Conservation (phyloP, 1,140 invertebrate species). For the Xylocopa sonorina region DNA sequence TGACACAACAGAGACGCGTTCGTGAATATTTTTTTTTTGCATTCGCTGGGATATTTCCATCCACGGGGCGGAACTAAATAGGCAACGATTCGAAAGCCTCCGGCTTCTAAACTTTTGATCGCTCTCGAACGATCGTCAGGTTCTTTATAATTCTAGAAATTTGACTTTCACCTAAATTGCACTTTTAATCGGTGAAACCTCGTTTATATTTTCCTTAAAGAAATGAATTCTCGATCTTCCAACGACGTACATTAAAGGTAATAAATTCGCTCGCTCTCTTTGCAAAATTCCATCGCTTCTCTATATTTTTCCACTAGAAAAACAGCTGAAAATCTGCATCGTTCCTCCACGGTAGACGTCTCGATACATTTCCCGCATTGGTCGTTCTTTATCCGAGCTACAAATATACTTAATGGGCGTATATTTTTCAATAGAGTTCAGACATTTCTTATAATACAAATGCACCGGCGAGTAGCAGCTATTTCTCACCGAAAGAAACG, state of each 20-base stretch:
- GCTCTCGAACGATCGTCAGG: not conserved
- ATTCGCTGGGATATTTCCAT: not conserved
- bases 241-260: too few species aligned
- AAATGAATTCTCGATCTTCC: too few species aligned
- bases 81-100: not conserved
- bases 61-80: not conserved
- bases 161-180: not conserved
- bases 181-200: not conserved
- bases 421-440: not conserved
- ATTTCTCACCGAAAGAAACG: constrained; percentile 38
- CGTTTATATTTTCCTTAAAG: too few species aligned
- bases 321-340: too few species aligned
- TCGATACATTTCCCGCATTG: too few species aligned
- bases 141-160: not conserved
- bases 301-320: too few species aligned
- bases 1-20: not conserved
- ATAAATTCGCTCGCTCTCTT: too few species aligned
- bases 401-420: too few species aligned
- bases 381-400: too few species aligned
- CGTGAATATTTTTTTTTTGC: not conserved
- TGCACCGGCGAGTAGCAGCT: constrained; percentile 1
- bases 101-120: not conserved
- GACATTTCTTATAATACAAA: constrained; percentile 23
- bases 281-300: too few species aligned
- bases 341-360: too few species aligned